Base-by-base conservation (phyloP, 2,797 vertebrate genomes). In the Thripadectes ignobilis region DNA sequence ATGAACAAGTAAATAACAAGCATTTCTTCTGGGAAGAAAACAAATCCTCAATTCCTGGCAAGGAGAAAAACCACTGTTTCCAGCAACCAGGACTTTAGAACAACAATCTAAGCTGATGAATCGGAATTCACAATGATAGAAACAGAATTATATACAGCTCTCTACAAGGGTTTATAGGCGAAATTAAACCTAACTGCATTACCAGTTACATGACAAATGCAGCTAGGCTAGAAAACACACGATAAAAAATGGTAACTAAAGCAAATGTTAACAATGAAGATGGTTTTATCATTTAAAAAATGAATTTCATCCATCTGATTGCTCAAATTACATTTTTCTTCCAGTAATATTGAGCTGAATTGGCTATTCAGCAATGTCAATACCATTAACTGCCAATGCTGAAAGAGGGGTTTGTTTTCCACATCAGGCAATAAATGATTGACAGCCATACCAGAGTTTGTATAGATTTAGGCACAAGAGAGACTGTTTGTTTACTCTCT, bases 11-110 rank as follows among this genome's bases (percentile, higher is more conserved):
- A 95, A 95, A 92, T 68, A 94, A 91, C 65, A 78, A 62, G 74
- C 52, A 88, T 81, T 93, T 88, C 73, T 97, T 94, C 88, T 93
- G 85, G 82, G 95, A 96, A 90, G 83, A 90, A 96, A 96, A 95
- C 63, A 95, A 94, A 94, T 81, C 34, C 55, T 94, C 39, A 39
- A 0, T 95, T 95, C 93, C 94, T 96, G 95, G 93, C 95, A 94
- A 95, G 51, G 41, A 95, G 38, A 83, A 89, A 97, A 90, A 73
- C 73, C 66, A 71, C 85, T 76, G 67, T 92, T 94, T 85, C 94
- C 94, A 96, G 96, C 89, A 96, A 95, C 93, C 74, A 88, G 54
- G 88, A 82, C 80, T 93, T 93, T 80, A 92, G 83, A 90, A 85
- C 65, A 96, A 67, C 86, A 85, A 87, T 69, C 67, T 87, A 81